Percentiles rank a stretch among this genome's conserved stretches.
phyloP scores from a whole-genome alignment of 2,888 invertebrate genomes.

The Didymodactylos carnosus region DNA sequence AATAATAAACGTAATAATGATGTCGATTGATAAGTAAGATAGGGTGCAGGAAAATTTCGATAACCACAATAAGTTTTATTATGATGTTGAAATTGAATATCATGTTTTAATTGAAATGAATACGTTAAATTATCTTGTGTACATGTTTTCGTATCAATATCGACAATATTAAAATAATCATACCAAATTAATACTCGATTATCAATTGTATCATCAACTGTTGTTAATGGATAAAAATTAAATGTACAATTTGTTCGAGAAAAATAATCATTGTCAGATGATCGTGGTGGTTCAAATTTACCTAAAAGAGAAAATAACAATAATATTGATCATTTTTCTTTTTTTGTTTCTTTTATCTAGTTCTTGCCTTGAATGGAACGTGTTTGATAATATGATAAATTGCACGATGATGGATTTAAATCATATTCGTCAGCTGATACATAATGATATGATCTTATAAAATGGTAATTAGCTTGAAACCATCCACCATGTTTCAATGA shows the following conservation, averaged over 20 bases:
- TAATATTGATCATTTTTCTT: neutral
- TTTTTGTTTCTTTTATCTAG: neutral
- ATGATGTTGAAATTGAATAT: neutral
- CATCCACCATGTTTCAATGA: neutral
- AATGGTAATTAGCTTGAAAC: neutral
- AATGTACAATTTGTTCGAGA: neutral
- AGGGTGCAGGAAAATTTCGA: neutral
- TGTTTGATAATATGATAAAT: neutral
- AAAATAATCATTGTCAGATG: neutral
- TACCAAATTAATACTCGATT: neutral
- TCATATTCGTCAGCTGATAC: neutral
- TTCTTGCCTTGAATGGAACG: neutral
- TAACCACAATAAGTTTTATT: neutral
- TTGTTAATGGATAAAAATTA: neutral
- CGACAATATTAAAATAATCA: neutral
- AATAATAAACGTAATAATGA: neutral
- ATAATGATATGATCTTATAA: neutral
- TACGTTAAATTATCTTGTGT: neutral
- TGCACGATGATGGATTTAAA: neutral
- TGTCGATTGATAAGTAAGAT: neutral
- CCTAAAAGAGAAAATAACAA: neutral
- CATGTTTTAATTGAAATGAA: neutral
- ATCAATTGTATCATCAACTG: no score
- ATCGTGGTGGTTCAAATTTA: neutral
- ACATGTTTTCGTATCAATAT: neutral